Evolutionary conservation across 2,888 invertebrate genomes (phyloP).

Genomic region (Leistus spinibarbis): DNA sequence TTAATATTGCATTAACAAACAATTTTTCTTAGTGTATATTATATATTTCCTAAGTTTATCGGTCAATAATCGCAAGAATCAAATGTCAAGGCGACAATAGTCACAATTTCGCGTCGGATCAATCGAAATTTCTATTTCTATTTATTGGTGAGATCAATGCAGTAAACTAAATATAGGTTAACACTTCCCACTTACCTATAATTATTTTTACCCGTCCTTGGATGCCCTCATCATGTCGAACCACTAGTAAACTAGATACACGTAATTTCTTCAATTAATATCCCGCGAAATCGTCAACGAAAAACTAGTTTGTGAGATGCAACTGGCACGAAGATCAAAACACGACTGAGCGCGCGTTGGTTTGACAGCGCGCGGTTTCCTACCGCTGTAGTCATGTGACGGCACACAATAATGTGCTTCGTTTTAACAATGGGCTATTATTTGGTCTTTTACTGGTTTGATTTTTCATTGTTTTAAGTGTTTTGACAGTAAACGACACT

Average conservation of each 20-base stretch:
- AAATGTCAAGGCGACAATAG: not conserved
- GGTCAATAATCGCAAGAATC: too few relatives aligned
- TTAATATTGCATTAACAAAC: too few relatives aligned
- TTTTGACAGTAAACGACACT: not conserved
- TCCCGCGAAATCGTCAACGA: not conserved
- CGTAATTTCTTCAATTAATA: not conserved
- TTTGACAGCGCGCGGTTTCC: slow-evolving; percentile 27
- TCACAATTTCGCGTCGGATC: not conserved
- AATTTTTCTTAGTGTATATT: too few relatives aligned
- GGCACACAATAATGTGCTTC: not conserved
- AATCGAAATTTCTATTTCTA: not conserved
- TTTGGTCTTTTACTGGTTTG: not conserved
- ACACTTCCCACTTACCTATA: not conserved
- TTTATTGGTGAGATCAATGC: not conserved
- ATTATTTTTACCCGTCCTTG: not conserved
- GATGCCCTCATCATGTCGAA: not conserved
- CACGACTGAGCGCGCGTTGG: slow-evolving; percentile 24
- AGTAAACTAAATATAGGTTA: not conserved
- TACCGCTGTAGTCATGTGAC: slow-evolving; percentile 2
- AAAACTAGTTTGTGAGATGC: not conserved
- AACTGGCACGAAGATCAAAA: slow-evolving; percentile 23
- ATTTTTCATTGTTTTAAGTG: not conserved
- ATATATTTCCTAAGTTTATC: too few relatives aligned
- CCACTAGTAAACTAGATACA: not conserved
- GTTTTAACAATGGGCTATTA: not conserved